These are phyloP conservation scores for Conops quadrifasciatus DNA, from an alignment of 2,888 invertebrate species.

Conservation along the genomic window DNA sequence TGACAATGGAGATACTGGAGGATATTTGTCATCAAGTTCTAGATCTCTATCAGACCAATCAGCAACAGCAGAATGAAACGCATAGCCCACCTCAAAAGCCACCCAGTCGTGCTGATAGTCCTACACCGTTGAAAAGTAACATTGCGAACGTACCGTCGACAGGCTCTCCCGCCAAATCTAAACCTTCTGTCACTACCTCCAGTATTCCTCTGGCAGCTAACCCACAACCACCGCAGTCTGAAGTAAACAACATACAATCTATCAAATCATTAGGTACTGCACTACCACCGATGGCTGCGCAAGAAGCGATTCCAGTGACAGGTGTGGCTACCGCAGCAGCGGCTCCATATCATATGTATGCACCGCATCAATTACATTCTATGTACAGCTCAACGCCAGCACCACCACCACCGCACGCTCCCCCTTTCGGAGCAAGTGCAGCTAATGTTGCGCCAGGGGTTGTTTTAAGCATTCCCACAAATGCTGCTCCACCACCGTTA, in stretches of 20 bases:
- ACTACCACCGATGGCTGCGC: constrained; percentile 40
- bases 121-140: constrained; percentile 52
- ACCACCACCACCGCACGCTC: constrained; percentile 53
- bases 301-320: constrained; percentile 40
- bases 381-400: constrained; percentile 66
- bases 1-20: constrained; percentile 92
- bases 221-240: constrained; percentile 33
- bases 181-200: constrained; percentile 23
- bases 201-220: background rate
- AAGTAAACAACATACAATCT: constrained; percentile 56
- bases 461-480: constrained; percentile 45
- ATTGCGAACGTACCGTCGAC: constrained; percentile 19
- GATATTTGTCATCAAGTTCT: constrained; percentile 96
- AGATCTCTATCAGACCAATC: constrained; percentile 84
- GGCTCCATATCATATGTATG: constrained; percentile 44
- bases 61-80: constrained; percentile 68
- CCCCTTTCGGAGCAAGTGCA: constrained; percentile 40
- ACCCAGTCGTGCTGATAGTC: constrained; percentile 73
- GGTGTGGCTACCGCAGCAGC: constrained; percentile 38
- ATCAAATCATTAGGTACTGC: constrained; percentile 56
- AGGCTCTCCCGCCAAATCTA: constrained; percentile 45
- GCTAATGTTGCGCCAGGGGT: constrained; percentile 46
- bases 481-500: constrained; percentile 42
- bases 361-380: constrained; percentile 46
- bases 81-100: constrained; percentile 67